A percentile compares a stretch with the other conserved stretches of the same genome.
Evolutionary conservation across 2,888 invertebrate species (phyloP).

Genomic region (Macroteleia sp.): DNA sequence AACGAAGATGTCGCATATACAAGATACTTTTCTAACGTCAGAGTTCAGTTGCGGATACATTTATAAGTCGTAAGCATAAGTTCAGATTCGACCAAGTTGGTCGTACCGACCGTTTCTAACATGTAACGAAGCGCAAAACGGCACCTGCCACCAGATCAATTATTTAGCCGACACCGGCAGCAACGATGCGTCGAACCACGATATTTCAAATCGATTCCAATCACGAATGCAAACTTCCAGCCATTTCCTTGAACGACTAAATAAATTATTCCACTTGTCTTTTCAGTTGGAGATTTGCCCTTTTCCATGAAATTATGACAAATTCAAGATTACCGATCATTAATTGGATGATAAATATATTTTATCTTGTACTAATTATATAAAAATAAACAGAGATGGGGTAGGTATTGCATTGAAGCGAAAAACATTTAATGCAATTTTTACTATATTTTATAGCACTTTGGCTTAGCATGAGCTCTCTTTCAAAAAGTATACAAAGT

Average conservation of each 20-base stretch:
- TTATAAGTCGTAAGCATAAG: conserved; percentile 21
- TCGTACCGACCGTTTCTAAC: conserved; percentile 22
- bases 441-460: too few relatives aligned
- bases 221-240: conserved; percentile 48
- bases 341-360: too few relatives aligned
- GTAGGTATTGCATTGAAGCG: too few relatives aligned
- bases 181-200: conserved; percentile 47
- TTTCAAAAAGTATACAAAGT: too few relatives aligned
- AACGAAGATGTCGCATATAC: conserved; percentile 19
- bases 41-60: conserved; percentile 14
- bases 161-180: conserved; percentile 53
- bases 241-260: conserved; percentile 33
- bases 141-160: conserved; percentile 61
- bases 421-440: too few relatives aligned
- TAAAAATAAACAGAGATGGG: too few relatives aligned
- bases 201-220: conserved; percentile 59
- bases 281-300: background rate
- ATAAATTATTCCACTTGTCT: conserved; percentile 48
- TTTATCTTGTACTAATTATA: too few relatives aligned
- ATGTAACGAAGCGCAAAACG: conserved; percentile 42
- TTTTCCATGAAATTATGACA: background rate
- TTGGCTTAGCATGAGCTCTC: too few relatives aligned
- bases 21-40: conserved; percentile 14
- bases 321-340: too few relatives aligned
- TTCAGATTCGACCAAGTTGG: conserved; percentile 26